Evolutionary conservation across 2,113 vertebrate species (phyloP), one percentile per base, ranked within the genome.

Genomic region (Pelodiscus sinensis): DNA sequence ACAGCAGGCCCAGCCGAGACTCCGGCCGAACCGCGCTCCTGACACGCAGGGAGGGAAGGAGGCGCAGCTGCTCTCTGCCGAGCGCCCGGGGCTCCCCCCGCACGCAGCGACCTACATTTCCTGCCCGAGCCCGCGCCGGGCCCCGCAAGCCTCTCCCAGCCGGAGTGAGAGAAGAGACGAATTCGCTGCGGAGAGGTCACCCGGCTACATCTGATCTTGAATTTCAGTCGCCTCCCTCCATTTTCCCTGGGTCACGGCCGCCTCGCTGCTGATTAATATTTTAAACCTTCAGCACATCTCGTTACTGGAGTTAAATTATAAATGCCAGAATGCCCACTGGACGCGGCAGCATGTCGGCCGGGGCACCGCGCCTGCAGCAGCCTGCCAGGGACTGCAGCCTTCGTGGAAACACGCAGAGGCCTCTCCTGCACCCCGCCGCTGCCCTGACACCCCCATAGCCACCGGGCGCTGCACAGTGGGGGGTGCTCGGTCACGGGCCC

Each of bases 261-360:
- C 91, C 85, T 95, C 80, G 85, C 16, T 8, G 89, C 95, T 96
- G 95, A 97, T 97, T 97, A 97, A 97, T 98, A 97, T 98, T 98
- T 98, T 93, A 97, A 97, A 92, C 97, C 90, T 95, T 94, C 86
- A 97, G 96, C 95, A 91, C 93, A 95, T 96, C 97, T 97, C 68
- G 92, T 97, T 98, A 96, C 97, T 94, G 92, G 93, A 89, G 95
- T 87, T 97, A 97, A 97, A 98, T 97, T 95, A 97, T 97, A 94
- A 96, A 96, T 96, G 93, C 91, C 84, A 94, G 83, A 94, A 84
- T 86, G 90, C 81, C 96, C 38, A 2, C 62, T 38, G 94, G 96
- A 96, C 94, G 0, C 12, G 38, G 0, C 3, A 93, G 88, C 3
- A 0, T 9, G 88, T 1, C 1, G 85, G 56, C 81, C 3, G 5